Conservation (phyloP, 1,140 invertebrate species). For the Macrocentrus cingulum region DNA sequence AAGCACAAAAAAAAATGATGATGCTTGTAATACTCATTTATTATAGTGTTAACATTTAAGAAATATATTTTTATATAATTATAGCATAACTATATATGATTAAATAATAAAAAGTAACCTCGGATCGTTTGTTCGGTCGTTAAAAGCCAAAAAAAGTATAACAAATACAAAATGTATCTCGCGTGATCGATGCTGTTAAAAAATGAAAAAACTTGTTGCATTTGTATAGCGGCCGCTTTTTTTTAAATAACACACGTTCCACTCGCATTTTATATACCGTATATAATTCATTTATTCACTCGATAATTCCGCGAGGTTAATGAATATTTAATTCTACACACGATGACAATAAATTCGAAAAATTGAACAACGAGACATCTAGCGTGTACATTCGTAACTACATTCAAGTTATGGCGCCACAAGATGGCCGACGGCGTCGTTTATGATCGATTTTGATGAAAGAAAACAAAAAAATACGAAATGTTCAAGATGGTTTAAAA, state of each 20-base stretch:
- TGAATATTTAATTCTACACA: no score
- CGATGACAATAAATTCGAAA: conserved; percentile 11
- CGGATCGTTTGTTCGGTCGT: conserved; percentile 9
- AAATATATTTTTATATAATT: conserved; percentile 62
- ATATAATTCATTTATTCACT: neutral
- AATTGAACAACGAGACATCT: neutral
- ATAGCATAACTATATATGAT: conserved; percentile 52
- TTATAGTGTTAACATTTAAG: conserved; percentile 60
- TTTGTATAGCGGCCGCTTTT: neutral
- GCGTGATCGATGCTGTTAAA: neutral
- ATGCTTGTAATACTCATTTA: conserved; percentile 61
- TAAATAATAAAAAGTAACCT: conserved; percentile 27
- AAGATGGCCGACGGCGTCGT: neutral
- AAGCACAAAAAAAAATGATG: conserved; percentile 39
- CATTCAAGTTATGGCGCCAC: neutral
- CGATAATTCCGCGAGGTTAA: no score
- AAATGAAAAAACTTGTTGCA: neutral
- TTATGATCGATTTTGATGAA: conserved; percentile 3
- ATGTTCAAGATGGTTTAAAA: conserved; percentile 53
- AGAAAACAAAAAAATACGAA: conserved; percentile 28
- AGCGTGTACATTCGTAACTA: conserved; percentile 1
- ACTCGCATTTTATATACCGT: neutral
- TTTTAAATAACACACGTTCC: neutral
- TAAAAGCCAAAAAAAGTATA: neutral
- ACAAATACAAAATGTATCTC: neutral